phyloP scores from a whole-genome alignment of 2,888 invertebrate species.

The Siphlonurus alternatus region DNA sequence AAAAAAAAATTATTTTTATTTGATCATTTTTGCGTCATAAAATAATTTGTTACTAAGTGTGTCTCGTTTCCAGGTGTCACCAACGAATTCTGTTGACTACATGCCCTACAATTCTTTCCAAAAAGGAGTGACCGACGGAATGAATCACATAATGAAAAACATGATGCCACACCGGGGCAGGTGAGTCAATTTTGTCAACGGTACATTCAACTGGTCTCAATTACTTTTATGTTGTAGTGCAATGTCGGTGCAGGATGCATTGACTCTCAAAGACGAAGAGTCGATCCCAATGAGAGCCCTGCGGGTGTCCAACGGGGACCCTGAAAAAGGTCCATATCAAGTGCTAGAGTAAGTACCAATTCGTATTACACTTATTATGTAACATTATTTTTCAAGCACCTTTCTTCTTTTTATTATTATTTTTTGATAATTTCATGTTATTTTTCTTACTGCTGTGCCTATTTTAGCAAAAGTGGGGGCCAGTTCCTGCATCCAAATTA shows the following conservation, averaged over 20 bases:
- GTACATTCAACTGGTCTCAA: background rate
- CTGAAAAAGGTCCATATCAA: constrained; percentile 38
- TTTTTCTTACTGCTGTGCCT: constrained; percentile 9
- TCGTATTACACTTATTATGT: constrained; percentile 16
- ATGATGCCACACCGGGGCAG: constrained; percentile 27
- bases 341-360: constrained; percentile 48
- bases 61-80: constrained; percentile 24
- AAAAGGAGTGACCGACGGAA: constrained; percentile 33
- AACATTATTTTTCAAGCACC: constrained; percentile 6
- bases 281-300: constrained; percentile 58
- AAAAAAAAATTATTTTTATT: background rate
- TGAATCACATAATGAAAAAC: constrained; percentile 36
- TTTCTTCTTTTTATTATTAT: background rate
- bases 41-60: constrained; percentile 2
- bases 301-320: constrained; percentile 45
- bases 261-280: constrained; percentile 36
- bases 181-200: constrained; percentile 17
- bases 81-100: constrained; percentile 35
- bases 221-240: too few species aligned
- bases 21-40: constrained; percentile 1
- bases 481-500: constrained; percentile 16
- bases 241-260: constrained; percentile 19
- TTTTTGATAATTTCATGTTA: constrained; percentile 8
- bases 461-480: constrained; percentile 11
- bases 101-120: constrained; percentile 40